A percentile compares a stretch with the other conserved stretches of the same genome.
These are phyloP conservation scores for Sebastes oblongus DNA, from an alignment of 2,797 vertebrate species.

Conservation along the genomic window DNA sequence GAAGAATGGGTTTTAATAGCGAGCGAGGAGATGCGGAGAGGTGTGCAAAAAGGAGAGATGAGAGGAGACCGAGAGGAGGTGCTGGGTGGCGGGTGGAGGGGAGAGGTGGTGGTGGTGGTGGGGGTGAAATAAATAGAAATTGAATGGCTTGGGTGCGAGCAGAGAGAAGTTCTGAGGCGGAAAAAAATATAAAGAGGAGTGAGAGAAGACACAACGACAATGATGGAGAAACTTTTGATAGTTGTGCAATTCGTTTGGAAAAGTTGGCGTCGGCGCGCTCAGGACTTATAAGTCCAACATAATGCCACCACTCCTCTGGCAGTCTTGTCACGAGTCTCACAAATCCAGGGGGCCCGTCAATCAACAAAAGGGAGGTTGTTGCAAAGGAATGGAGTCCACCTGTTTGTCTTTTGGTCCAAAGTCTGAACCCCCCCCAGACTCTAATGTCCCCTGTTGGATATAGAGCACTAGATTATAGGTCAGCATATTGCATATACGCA, in stretches of 20 bases:
- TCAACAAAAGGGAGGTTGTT: conserved; percentile 72
- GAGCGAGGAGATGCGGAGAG: conserved; percentile 66
- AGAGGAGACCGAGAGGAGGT: conserved; percentile 40
- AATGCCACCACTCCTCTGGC: conserved; percentile 72
- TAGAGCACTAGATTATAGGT: conserved; percentile 38
- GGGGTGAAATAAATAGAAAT: conserved; percentile 83
- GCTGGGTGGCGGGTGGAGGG: not conserved
- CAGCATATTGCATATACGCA: conserved; percentile 32
- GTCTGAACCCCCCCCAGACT: conserved; percentile 24
- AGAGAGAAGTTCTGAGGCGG: conserved; percentile 82
- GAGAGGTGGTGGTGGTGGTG: conserved; percentile 7
- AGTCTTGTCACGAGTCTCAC: conserved; percentile 75
- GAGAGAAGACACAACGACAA: conserved; percentile 79
- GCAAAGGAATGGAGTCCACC: conserved; percentile 64
- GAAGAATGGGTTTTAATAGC: conserved; percentile 77
- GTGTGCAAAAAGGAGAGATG: conserved; percentile 73
- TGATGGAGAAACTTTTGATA: conserved; percentile 87
- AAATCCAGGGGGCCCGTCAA: conserved; percentile 73
- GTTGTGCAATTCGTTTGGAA: conserved; percentile 82
- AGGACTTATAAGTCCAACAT: conserved; percentile 70
- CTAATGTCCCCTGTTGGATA: conserved; percentile 40
- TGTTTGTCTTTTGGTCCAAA: conserved; percentile 64
- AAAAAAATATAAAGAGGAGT: conserved; percentile 81
- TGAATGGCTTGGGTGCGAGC: conserved; percentile 81
- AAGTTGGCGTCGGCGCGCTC: conserved; percentile 77